Evolutionary conservation across 1,140 invertebrate genomes (phyloP).

Genomic region (Conopomorpha cramerella): DNA sequence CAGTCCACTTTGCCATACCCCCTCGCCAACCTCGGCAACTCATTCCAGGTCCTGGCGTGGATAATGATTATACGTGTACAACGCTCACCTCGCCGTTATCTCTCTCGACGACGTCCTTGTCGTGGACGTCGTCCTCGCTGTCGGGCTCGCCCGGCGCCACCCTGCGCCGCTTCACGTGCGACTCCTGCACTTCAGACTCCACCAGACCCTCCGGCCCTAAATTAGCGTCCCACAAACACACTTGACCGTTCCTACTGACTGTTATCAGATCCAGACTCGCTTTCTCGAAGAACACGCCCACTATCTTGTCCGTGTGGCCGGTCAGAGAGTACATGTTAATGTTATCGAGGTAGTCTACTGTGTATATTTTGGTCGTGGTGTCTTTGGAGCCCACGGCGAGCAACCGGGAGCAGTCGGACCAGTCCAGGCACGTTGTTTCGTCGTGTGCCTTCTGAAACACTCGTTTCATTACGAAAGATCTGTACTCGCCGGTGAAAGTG

Average conservation of each 20-base stretch:
- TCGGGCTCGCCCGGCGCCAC: slow-evolving; percentile 38
- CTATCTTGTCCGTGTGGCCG: slow-evolving; percentile 81
- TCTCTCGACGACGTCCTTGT: slow-evolving; percentile 52
- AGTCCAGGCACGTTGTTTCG: slow-evolving; percentile 84
- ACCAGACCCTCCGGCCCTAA: slow-evolving; percentile 70
- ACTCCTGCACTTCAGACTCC: slow-evolving; percentile 43
- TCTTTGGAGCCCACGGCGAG: slow-evolving; percentile 87
- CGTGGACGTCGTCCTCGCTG: slow-evolving; percentile 67
- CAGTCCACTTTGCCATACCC: too few relatives aligned
- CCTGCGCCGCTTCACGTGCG: slow-evolving; percentile 43
- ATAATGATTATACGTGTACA: slow-evolving; percentile 4
- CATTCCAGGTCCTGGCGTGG: too few relatives aligned
- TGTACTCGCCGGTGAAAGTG: slow-evolving; percentile 77
- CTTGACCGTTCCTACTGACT: slow-evolving; percentile 70
- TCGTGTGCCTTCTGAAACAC: slow-evolving; percentile 81
- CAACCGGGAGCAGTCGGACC: slow-evolving; percentile 89
- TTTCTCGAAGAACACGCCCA: slow-evolving; percentile 87
- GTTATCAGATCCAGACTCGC: slow-evolving; percentile 82
- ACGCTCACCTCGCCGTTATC: slow-evolving; percentile 47
- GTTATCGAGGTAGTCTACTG: slow-evolving; percentile 75
- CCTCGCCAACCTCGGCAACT: too few relatives aligned
- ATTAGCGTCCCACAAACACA: slow-evolving; percentile 89
- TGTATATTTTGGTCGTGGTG: slow-evolving; percentile 80
- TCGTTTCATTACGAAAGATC: slow-evolving; percentile 85
- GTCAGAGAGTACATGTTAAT: slow-evolving; percentile 75